Base-by-base conservation (phyloP, 2,797 vertebrate species). In the Enoplosus armatus region DNA sequence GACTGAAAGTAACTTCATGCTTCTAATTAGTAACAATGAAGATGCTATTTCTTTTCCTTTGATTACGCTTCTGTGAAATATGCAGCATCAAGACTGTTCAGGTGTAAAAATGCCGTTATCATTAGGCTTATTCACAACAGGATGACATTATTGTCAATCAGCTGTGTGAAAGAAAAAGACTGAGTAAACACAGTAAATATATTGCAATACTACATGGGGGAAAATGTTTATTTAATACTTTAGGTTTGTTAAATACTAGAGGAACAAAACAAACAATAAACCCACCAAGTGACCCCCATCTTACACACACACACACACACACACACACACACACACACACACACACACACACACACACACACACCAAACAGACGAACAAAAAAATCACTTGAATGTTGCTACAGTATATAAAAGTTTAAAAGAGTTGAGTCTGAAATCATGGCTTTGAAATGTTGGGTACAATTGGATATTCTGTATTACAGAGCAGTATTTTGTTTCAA, bases 71-170 rank as follows among this genome's bases (percentile, higher is more conserved):
- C 31, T 73, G 53, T 84, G 72, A 78, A 81, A 80, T 80, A 43
- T 77, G 61, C 63, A 75, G 77, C 71, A 85, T 84, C n/a, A 41
- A 82, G 58, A 60, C 66, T 74, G 63, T 51, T 83, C 55, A 77
- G 54, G 71, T 86, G 64, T 83, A 83, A 77, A 87, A 85, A 77
- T 72, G 56, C 53, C 65, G 45, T 80, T 85, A 80, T 63, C 16
- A 56, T 71, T 45, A 53, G 29, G 55, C 66, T 68, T 4, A 70
- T 80, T 83, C 58, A 77, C 50, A 59, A 48, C 41, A 2, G 7
- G 37, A 51, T 71, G 53, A 24, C 45, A 15, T 69, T 67, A 65
- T 83, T 77, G 53, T 74, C 78, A 80, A 67, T 88, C 66, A 71
- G 53, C 48, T 75, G 51, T 68, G 33, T 67, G 33, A 53, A 26